These are phyloP conservation scores for Bombus impatiens DNA, from an alignment of 1,140 invertebrate species.

Conservation along the genomic window DNA sequence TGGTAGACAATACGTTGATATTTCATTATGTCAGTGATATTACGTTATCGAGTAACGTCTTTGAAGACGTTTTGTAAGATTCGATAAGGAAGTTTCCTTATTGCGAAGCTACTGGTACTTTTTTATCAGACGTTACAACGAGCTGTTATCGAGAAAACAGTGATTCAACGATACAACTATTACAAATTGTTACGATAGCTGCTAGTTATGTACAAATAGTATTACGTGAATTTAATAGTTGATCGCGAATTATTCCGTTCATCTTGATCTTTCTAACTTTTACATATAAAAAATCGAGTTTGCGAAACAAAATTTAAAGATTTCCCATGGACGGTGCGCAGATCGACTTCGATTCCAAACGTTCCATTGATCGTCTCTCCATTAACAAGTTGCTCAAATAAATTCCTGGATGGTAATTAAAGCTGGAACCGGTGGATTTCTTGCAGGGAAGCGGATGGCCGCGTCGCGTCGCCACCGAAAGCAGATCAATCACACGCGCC, in stretches of 20 bases:
- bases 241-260: too few relatives aligned
- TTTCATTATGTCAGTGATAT: too few relatives aligned
- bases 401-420: slow-evolving; percentile 30
- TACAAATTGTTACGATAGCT: too few relatives aligned
- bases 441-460: not conserved
- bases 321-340: not conserved
- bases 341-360: not conserved
- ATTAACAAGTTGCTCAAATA: slow-evolving; percentile 35
- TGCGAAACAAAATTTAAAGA: too few relatives aligned
- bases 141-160: not conserved
- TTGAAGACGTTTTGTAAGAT: not conserved
- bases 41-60: too few relatives aligned
- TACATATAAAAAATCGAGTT: too few relatives aligned
- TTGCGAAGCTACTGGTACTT: not conserved
- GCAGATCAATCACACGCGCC: slow-evolving; percentile 71
- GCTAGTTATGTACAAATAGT: too few relatives aligned
- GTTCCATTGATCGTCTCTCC: slow-evolving; percentile 15
- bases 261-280: too few relatives aligned
- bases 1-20: not conserved
- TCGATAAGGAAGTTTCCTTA: not conserved
- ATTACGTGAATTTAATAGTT: too few relatives aligned
- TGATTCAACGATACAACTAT: not conserved
- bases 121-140: not conserved
- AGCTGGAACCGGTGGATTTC: not conserved
- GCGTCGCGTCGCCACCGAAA: slow-evolving; percentile 49